phyloP scores from a whole-genome alignment of 2,888 invertebrate species.

The Alviniconcha strummeri region DNA sequence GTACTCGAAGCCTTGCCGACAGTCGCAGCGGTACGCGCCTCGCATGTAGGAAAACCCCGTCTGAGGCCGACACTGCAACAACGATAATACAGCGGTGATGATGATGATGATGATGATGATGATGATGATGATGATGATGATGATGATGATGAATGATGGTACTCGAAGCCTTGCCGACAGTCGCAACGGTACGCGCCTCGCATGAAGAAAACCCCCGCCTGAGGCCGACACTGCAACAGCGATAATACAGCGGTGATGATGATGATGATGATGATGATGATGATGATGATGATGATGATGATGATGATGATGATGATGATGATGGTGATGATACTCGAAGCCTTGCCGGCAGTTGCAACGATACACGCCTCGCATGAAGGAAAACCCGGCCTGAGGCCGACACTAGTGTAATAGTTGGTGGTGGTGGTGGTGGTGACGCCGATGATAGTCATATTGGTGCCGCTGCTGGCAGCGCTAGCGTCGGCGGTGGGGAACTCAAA shows the following conservation, averaged over 20 bases:
- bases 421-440: too few relatives aligned
- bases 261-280: too few relatives aligned
- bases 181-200: conserved; percentile 97
- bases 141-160: conserved; percentile 71
- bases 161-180: conserved; percentile 95
- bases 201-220: conserved; percentile 92
- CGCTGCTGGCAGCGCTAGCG: too few relatives aligned
- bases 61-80: conserved; percentile 90
- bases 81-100: too few relatives aligned
- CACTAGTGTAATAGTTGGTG: conserved; percentile 79
- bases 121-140: too few relatives aligned
- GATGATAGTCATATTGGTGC: too few relatives aligned
- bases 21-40: conserved; percentile 96
- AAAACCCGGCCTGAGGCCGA: conserved; percentile 92
- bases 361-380: conserved; percentile 94
- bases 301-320: too few relatives aligned
- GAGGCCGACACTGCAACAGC: conserved; percentile 88
- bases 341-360: conserved; percentile 98
- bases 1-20: too few relatives aligned
- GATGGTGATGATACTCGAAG: conserved; percentile 80
- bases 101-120: too few relatives aligned
- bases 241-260: too few relatives aligned
- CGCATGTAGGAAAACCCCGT: conserved; percentile 92
- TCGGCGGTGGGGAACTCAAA: too few relatives aligned
- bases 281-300: too few relatives aligned